Percentiles rank a stretch among this genome's conserved stretches.
phyloP scores from a whole-genome alignment of 2,113 vertebrate genomes.

The Hydrolagus affinis region DNA sequence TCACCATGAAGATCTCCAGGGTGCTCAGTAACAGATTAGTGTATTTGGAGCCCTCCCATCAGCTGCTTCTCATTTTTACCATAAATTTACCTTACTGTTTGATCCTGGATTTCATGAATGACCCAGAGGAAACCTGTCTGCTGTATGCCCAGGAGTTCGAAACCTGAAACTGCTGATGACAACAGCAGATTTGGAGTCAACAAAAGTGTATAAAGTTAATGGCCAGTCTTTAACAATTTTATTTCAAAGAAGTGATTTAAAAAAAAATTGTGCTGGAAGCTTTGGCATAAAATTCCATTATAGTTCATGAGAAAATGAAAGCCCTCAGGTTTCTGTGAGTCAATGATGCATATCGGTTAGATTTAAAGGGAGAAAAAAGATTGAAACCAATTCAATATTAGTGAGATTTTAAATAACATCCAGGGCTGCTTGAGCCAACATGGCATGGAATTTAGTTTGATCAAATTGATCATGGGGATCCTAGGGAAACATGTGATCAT shows the following conservation, averaged over 20 bases:
- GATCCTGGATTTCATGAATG: too few relatives aligned
- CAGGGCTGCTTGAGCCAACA: neutral
- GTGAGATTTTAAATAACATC: neutral
- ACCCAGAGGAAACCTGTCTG: too few relatives aligned
- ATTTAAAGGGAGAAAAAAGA: slow-evolving; percentile 9
- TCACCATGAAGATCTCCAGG: too few relatives aligned
- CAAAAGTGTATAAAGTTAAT: neutral
- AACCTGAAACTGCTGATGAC: too few relatives aligned
- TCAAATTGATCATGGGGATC: neutral
- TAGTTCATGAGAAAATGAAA: neutral
- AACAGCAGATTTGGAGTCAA: neutral
- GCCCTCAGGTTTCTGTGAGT: neutral
- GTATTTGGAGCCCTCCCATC: too few relatives aligned
- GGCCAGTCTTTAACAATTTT: neutral
- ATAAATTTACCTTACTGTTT: too few relatives aligned
- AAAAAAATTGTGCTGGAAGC: too few relatives aligned
- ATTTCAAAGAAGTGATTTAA: neutral
- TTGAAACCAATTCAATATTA: neutral
- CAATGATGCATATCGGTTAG: neutral
- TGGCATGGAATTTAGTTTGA: neutral
- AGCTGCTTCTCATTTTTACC: too few relatives aligned
- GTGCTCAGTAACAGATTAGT: too few relatives aligned
- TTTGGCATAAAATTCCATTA: neutral
- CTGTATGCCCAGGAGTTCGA: too few relatives aligned
- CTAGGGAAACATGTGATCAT: neutral